Percentiles rank a stretch among this genome's conserved stretches.
These are phyloP conservation scores for Onychostoma macrolepis DNA, from an alignment of 2,113 vertebrate genomes.

Conservation along the genomic window DNA sequence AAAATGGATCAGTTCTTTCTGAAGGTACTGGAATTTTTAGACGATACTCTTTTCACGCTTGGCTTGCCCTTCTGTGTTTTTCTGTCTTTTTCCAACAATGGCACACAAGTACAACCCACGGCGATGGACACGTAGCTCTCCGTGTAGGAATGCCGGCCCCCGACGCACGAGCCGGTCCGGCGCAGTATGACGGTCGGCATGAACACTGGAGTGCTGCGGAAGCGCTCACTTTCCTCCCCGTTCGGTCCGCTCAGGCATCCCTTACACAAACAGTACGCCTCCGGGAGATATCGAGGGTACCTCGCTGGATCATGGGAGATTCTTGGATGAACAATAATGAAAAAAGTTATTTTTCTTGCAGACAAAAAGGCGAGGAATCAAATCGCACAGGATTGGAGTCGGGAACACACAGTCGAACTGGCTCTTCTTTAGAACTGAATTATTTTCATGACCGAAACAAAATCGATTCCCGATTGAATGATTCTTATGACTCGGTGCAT, in stretches of 20 bases:
- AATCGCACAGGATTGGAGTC: neutral
- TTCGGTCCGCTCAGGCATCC: constrained; percentile 84
- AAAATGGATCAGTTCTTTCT: neutral
- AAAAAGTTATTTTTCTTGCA: neutral
- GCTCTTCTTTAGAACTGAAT: neutral
- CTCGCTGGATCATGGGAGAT: constrained; percentile 84
- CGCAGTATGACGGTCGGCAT: constrained; percentile 86
- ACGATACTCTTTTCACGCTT: constrained; percentile 70
- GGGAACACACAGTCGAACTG: neutral
- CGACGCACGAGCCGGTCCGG: constrained; percentile 78
- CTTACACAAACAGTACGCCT: constrained; percentile 93
- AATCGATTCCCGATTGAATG: neutral
- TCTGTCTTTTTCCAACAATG: constrained; percentile 69
- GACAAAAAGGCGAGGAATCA: neutral
- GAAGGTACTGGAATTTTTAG: neutral
- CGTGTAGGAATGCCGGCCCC: constrained; percentile 83
- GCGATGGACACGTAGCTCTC: constrained; percentile 89
- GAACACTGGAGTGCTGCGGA: constrained; percentile 86
- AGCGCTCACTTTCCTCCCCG: constrained; percentile 79
- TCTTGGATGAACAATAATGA: constrained; percentile 66
- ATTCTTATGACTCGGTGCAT: neutral
- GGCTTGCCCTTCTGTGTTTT: constrained; percentile 72
- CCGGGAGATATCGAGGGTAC: constrained; percentile 89
- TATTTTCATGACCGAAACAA: neutral
- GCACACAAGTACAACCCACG: constrained; percentile 93